A percentile compares a stretch with the other conserved stretches of the same genome.
These are phyloP conservation scores for Halichoeres trimaculatus DNA, from an alignment of 2,113 vertebrate genomes.

Conservation along the genomic window DNA sequence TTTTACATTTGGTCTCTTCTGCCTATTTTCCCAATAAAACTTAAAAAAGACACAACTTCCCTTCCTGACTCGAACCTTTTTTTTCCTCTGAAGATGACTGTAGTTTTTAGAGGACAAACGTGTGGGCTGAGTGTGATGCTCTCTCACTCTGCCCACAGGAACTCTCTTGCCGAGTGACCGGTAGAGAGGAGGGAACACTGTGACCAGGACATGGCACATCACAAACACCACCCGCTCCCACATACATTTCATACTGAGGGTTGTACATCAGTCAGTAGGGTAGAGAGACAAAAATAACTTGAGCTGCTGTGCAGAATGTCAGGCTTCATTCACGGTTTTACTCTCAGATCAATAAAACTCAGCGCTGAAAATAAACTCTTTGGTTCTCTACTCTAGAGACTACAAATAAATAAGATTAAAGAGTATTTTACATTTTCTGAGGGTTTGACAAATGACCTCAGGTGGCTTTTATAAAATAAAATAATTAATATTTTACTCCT, in stretches of 20 bases:
- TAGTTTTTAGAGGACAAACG: conserved; percentile 73
- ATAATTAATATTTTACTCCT: not conserved
- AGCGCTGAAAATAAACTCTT: not conserved
- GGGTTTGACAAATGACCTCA: no score
- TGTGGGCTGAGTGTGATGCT: conserved; percentile 80
- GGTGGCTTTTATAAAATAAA: not conserved
- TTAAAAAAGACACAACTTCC: not conserved
- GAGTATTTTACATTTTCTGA: no score
- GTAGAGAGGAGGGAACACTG: conserved; percentile 76
- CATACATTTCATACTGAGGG: conserved; percentile 63
- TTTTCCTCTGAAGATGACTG: conserved; percentile 64
- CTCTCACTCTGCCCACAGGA: conserved; percentile 79
- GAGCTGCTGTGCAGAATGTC: conserved; percentile 37
- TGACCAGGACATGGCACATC: conserved; percentile 76
- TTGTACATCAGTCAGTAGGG: conserved; percentile 65
- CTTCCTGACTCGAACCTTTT: conserved; percentile 11
- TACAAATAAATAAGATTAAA: no score
- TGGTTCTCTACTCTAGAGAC: not conserved
- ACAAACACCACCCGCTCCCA: conserved; percentile 70
- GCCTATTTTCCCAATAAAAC: not conserved
- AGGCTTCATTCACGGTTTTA: not conserved
- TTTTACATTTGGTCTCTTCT: not conserved
- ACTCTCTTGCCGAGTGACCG: conserved; percentile 79
- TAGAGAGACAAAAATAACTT: conserved; percentile 56
- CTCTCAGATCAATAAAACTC: conserved; percentile 9